Evolutionary conservation across 2,797 vertebrate species (phyloP), one percentile per base, ranked within the genome.

Genomic region (Microctenopoma lineatum): DNA sequence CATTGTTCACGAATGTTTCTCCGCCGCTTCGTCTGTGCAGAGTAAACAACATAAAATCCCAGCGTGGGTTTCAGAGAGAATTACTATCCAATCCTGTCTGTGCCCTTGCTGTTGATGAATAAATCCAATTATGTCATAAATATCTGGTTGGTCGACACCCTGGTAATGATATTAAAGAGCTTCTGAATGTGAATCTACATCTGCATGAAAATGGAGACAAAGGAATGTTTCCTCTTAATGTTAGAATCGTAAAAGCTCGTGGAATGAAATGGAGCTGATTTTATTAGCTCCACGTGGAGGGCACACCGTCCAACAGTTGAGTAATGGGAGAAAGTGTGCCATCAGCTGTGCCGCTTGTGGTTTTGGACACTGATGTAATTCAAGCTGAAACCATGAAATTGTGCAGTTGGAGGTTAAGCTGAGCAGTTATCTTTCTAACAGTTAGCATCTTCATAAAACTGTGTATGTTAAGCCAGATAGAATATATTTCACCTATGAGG

Each of bases 301-400:
- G 26, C 18, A 67, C 15, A 58, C 26, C 13, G 25, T 7, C 41
- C 39, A 47, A 50, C 53, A 38, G 50, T 11, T 25, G 21, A 55
- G 27, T 21, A 18, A 47, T 32, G 4, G 15, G 26, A 59, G 36
- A 41, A 26, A 51, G 27, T 46, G 54, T 26, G 32, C 32, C 57
- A 10, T 68, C 59, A 58, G 36, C 27, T 27, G 16, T 54, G 50
- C 46, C 25, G 41, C 13, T 70, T 26, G 29, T 36, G 47, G 18
- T 34, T 57, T 53, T 36, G 47, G 41, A 53, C n/a, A 14, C 14
- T 25, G n/a, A 66, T 74, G 62, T 66, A 47, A 55, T 55, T 46
- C 0, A 15, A 52, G 42, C 56, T 25, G 56, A 45, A 58, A 44
- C 36, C 16, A 66, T 57, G 13, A 42, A 38, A 66, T 75, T 60